A percentile compares a stretch with the other conserved stretches of the same genome.
These are phyloP conservation scores for Sebastes minor DNA, from an alignment of 2,797 vertebrate genomes.

Conservation along the genomic window DNA sequence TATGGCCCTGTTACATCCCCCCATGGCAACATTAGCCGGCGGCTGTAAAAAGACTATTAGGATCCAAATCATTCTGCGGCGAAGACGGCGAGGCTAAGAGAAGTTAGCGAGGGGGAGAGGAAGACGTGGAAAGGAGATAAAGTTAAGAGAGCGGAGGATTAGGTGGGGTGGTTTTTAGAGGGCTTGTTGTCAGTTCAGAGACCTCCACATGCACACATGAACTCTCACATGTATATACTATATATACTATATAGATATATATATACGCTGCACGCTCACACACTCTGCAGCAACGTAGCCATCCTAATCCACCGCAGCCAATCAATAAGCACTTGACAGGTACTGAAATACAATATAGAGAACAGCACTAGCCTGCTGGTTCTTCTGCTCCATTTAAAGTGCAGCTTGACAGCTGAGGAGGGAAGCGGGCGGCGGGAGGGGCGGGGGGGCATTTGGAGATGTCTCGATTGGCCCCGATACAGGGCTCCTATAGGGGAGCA, in stretches of 20 bases:
- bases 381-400: constrained; percentile 65
- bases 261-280: constrained; percentile 2
- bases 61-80: constrained; percentile 66
- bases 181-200: constrained; percentile 19
- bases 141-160: constrained; percentile 39
- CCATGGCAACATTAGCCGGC: constrained; percentile 77
- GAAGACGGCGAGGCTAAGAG: constrained; percentile 31
- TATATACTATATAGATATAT: neutral
- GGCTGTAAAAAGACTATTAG: constrained; percentile 83
- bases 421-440: neutral
- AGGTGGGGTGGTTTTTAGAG: constrained; percentile 25
- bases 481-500: neutral
- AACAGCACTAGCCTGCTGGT: constrained; percentile 47
- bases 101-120: constrained; percentile 38
- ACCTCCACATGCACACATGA: constrained; percentile 22
- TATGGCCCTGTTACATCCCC: constrained; percentile 77
- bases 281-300: constrained; percentile 46
- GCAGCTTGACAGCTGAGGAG: constrained; percentile 53
- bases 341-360: constrained; percentile 73
- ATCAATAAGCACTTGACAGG: constrained; percentile 79
- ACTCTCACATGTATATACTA: neutral
- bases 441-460: constrained; percentile 24
- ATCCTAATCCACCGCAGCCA: constrained; percentile 70
- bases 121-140: constrained; percentile 33
- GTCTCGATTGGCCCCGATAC: constrained; percentile 38